Conservation (phyloP, 2,113 vertebrate genomes). For the Nestor notabilis region DNA sequence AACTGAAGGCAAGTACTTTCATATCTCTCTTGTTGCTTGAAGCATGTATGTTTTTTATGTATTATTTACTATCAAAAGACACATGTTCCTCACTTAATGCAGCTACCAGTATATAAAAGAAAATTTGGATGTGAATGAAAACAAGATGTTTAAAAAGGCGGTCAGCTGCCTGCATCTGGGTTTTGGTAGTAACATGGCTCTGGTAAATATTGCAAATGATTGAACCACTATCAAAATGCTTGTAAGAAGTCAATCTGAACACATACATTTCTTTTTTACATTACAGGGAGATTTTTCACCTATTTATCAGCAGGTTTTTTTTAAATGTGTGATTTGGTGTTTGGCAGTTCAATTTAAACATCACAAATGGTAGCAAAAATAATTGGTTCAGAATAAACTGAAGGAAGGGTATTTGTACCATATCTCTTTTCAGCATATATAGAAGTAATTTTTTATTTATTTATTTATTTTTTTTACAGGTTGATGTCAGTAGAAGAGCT, state of each 20-base stretch:
- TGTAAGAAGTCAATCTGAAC: background rate
- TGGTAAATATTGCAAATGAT: background rate
- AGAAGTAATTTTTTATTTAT: background rate
- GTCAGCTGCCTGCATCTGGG: background rate
- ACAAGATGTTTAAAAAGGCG: background rate
- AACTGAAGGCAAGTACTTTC: background rate
- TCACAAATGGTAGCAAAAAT: background rate
- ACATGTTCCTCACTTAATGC: background rate
- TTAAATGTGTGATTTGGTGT: background rate
- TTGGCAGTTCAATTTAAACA: background rate
- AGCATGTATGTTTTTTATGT: background rate
- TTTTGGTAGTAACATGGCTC: background rate
- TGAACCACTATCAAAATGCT: background rate
- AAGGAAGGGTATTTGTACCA: background rate
- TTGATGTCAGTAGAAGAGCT: conserved; percentile 89
- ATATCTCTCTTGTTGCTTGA: background rate
- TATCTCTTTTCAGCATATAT: background rate
- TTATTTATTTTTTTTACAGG: conserved; percentile 59
- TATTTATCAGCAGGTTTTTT: background rate
- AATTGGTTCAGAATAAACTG: background rate
- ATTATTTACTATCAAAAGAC: background rate
- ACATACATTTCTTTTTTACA: background rate
- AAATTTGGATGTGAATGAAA: background rate
- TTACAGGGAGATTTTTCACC: background rate
- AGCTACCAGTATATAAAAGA: background rate